These are phyloP conservation scores for Zophobas atratus DNA, from an alignment of 1,140 invertebrate genomes.

Conservation along the genomic window DNA sequence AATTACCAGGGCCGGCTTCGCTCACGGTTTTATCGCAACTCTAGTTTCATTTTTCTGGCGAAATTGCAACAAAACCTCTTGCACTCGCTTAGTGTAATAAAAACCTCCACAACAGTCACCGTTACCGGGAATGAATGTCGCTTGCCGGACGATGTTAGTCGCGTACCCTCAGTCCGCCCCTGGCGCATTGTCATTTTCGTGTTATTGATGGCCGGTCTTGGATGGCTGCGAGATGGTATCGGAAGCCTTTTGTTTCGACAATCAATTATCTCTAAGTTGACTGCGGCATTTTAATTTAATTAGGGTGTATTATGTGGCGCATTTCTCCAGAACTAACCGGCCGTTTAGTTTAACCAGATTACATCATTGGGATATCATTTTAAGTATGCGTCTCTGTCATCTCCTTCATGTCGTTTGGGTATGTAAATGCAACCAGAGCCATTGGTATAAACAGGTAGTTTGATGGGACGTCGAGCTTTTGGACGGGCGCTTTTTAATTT, in stretches of 20 bases:
- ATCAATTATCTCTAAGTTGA: slow-evolving; percentile 63
- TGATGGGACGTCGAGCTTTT: slow-evolving; percentile 23
- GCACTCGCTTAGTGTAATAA: too few relatives aligned
- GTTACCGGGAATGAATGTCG: too few relatives aligned
- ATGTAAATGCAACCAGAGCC: slow-evolving; percentile 32
- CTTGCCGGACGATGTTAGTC: not conserved
- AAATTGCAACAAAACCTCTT: too few relatives aligned
- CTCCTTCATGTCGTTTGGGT: slow-evolving; percentile 22
- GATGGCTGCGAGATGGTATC: slow-evolving; percentile 61
- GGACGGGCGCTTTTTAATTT: slow-evolving; percentile 27
- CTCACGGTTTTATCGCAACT: not conserved
- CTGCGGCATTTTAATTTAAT: slow-evolving; percentile 65
- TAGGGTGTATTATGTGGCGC: slow-evolving; percentile 60
- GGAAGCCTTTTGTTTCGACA: slow-evolving; percentile 64
- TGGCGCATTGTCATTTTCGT: slow-evolving; percentile 60
- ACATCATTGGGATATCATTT: slow-evolving; percentile 53
- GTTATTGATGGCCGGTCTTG: slow-evolving; percentile 60
- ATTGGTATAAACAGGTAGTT: slow-evolving; percentile 35
- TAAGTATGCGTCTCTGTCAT: slow-evolving; percentile 52
- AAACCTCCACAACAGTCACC: too few relatives aligned
- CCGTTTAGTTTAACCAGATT: slow-evolving; percentile 58
- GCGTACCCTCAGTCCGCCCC: slow-evolving; percentile 43
- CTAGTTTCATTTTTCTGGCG: not conserved
- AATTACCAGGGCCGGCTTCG: slow-evolving; percentile 53
- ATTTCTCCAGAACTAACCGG: slow-evolving; percentile 55